Evolutionary conservation across 2,797 vertebrate species (phyloP).

Genomic region (Harpagifer antarcticus): DNA sequence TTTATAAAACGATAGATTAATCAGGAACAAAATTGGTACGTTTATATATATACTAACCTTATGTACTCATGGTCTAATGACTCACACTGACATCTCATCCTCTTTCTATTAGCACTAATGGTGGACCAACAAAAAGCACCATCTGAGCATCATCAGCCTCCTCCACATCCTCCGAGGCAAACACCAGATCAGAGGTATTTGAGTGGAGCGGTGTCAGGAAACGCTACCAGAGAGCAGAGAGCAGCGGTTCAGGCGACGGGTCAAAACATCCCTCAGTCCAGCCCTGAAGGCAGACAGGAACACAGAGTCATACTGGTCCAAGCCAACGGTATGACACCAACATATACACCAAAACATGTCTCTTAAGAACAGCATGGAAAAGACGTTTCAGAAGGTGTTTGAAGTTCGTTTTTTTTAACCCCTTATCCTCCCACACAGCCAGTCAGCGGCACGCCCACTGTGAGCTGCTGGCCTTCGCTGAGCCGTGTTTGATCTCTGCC

Average conservation of each 20-base stretch:
- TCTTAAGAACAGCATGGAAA: not conserved
- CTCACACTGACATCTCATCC: not conserved
- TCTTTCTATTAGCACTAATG: constrained; percentile 43
- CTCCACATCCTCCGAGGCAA: constrained; percentile 14
- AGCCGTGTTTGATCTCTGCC: constrained; percentile 82
- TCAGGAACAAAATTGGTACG: too few relatives aligned
- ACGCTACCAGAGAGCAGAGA: constrained; percentile 47
- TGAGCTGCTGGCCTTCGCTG: constrained; percentile 84
- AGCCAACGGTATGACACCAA: constrained; percentile 85
- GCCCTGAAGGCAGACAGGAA: constrained; percentile 33
- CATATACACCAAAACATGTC: not conserved
- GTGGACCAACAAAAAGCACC: constrained; percentile 5
- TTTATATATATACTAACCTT: too few relatives aligned
- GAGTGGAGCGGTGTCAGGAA: constrained; percentile 47
- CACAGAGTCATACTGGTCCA: constrained; percentile 76
- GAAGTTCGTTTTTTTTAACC: constrained; percentile 20
- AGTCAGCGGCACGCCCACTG: constrained; percentile 87
- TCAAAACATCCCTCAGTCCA: constrained; percentile 13
- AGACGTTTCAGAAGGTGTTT: not conserved
- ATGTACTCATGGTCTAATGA: not conserved
- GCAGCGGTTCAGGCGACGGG: constrained; percentile 1
- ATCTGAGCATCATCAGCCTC: constrained; percentile 20
- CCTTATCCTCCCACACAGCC: constrained; percentile 76
- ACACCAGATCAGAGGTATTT: constrained; percentile 27
- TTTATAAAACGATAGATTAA: too few relatives aligned